Evolutionary conservation across 2,888 invertebrate species (phyloP).

Genomic region (Melanchra persicariae): DNA sequence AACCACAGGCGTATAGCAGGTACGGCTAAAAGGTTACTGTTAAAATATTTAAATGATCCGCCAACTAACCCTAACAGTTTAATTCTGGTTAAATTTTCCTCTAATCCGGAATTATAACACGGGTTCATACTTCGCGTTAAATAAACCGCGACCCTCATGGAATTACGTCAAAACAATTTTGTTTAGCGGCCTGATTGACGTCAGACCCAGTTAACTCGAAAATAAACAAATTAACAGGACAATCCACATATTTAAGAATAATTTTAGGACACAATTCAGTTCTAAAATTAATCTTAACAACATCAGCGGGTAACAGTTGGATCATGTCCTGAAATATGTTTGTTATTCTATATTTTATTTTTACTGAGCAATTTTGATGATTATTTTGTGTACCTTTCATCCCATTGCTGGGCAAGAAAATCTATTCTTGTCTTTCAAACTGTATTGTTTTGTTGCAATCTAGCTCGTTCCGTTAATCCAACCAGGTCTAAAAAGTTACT

Average conservation of each 20-base stretch:
- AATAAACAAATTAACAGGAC: slow-evolving; percentile 34
- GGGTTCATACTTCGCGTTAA: slow-evolving; percentile 13
- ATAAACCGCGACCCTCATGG: slow-evolving; percentile 13
- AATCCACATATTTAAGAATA: slow-evolving; percentile 15
- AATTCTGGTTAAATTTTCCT: background rate
- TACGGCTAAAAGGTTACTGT: background rate
- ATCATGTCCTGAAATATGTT: too few species aligned
- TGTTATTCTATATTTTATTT: too few species aligned
- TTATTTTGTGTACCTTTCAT: background rate
- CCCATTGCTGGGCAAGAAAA: background rate
- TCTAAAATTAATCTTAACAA: too few species aligned
- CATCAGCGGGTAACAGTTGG: background rate
- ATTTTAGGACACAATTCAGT: slow-evolving; percentile 1
- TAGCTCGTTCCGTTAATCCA: background rate
- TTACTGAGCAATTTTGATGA: too few species aligned
- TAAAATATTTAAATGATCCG: background rate
- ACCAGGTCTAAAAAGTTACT: too few species aligned
- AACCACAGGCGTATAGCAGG: too few species aligned
- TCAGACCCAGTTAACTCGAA: slow-evolving; percentile 12
- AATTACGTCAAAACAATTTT: slow-evolving; percentile 50
- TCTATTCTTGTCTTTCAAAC: background rate
- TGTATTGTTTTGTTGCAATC: background rate
- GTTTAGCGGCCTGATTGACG: slow-evolving; percentile 37
- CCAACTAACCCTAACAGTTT: background rate
- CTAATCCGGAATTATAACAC: slow-evolving; percentile 10